phyloP scores from a whole-genome alignment of 2,888 invertebrate species.

The Pseudococcus jackbeardsleyi region DNA sequence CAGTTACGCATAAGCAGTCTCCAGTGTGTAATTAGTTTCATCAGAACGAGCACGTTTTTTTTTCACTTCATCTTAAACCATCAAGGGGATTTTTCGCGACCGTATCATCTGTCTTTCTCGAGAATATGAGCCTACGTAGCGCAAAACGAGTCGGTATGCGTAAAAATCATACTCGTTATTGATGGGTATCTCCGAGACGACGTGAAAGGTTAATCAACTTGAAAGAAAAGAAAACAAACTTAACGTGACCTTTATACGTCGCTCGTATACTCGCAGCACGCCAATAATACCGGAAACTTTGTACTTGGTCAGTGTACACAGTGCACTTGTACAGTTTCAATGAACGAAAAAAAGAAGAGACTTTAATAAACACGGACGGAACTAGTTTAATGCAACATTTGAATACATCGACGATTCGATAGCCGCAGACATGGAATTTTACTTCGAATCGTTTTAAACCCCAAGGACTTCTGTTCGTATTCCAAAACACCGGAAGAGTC shows the following conservation, averaged over 20 bases:
- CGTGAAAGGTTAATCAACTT: constrained; percentile 51
- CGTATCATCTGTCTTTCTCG: not conserved
- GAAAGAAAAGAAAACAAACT: constrained; percentile 14
- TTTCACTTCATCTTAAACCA: not conserved
- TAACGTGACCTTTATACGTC: not conserved
- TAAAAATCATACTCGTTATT: not conserved
- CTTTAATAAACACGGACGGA: not conserved
- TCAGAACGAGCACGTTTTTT: constrained; percentile 30
- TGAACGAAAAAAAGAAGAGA: not conserved
- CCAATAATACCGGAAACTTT: constrained; percentile 39
- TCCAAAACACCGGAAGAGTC: not conserved
- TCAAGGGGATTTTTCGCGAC: not conserved
- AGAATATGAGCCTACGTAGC: not conserved
- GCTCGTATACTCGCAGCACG: not conserved
- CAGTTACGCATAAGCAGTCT: constrained; percentile 56
- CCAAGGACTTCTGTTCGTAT: not conserved
- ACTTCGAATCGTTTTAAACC: constrained; percentile 15
- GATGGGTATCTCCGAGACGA: not conserved
- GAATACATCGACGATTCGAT: not conserved
- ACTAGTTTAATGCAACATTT: constrained; percentile 31
- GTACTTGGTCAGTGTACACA: not conserved
- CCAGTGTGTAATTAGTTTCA: constrained; percentile 43
- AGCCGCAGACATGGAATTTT: constrained; percentile 19
- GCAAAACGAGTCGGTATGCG: constrained; percentile 19
- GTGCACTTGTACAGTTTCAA: not conserved